Conservation (phyloP, 2,113 vertebrate genomes). For the Silurus glanis region DNA sequence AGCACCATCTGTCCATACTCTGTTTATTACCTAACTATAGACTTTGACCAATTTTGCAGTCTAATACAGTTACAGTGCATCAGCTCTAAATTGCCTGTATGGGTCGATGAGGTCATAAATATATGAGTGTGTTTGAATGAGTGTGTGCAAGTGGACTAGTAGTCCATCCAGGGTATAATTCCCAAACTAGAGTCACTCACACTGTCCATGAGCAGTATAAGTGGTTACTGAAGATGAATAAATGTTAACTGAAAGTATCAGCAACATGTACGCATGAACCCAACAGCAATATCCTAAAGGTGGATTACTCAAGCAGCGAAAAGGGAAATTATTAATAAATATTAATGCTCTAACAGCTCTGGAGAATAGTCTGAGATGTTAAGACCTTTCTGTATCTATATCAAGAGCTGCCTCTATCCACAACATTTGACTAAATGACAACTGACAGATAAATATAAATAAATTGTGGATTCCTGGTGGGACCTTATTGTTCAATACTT, state of each 20-base stretch:
- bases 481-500: slow-evolving; percentile 67
- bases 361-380: not conserved
- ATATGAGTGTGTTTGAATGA: not conserved
- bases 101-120: not conserved
- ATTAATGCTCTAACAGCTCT: not conserved
- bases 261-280: too few species aligned
- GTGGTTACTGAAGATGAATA: not conserved
- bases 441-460: slow-evolving; percentile 41
- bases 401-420: slow-evolving; percentile 46
- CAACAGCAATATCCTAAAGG: not conserved
- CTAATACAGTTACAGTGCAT: not conserved
- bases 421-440: slow-evolving; percentile 56
- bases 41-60: not conserved
- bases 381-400: not conserved
- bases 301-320: not conserved
- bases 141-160: not conserved
- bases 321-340: not conserved
- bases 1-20: not conserved
- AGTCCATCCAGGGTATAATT: not conserved
- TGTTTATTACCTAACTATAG: not conserved
- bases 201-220: not conserved
- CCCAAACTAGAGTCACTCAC: not conserved
- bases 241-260: too few species aligned
- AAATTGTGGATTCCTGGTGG: slow-evolving; percentile 33
- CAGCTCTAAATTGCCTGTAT: not conserved